Evolutionary conservation across 2,888 invertebrate species (phyloP), one percentile per base, ranked within the genome.

Genomic region (Aspidiotus destructor): DNA sequence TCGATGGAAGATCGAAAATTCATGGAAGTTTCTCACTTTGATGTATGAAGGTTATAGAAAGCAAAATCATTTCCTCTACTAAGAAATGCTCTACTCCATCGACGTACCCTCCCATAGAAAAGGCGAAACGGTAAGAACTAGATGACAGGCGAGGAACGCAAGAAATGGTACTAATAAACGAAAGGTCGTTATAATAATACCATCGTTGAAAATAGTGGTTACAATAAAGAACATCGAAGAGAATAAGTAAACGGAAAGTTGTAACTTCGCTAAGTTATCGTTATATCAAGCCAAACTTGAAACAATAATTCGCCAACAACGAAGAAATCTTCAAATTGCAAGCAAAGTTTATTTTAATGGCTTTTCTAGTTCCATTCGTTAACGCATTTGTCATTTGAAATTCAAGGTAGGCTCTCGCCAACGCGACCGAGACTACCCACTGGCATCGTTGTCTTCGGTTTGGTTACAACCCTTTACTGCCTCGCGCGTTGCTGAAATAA

Each of bases 291-390:
- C 65, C 65, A 55, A 65, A 65, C 58, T 65, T 65, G 57, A 65
- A 65, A 65, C 65, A 65, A 65, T 65, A 65, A 65, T 65, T 65
- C 65, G 65, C 65, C 65, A 65, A 65, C 65, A 65, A 65, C 65
- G 65, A 65, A 55, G 65, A 65, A 65, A 65, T 65, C 65, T 65
- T 65, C 65, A 65, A 65, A 65, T 65, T 65, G 65, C 65, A 41
- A 65, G 65, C 58, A 57, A 65, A 65, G 65, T 65, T 65, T 65
- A 65, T 65, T 65, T 65, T 65, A 65, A 65, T 65, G 65, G 65
- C 65, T 65, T 65, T 65, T 65, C 55, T 57, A 65, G 65, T 65
- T 65, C 65, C 65, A 57, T 57, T 65, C 57, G 57, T 55, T 65
- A 65, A 65, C 57, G 54, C 65, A 65, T 65, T 65, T 65, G 65